Evolutionary conservation across 2,113 vertebrate genomes (phyloP).

Genomic region (Tetrao urogallus): DNA sequence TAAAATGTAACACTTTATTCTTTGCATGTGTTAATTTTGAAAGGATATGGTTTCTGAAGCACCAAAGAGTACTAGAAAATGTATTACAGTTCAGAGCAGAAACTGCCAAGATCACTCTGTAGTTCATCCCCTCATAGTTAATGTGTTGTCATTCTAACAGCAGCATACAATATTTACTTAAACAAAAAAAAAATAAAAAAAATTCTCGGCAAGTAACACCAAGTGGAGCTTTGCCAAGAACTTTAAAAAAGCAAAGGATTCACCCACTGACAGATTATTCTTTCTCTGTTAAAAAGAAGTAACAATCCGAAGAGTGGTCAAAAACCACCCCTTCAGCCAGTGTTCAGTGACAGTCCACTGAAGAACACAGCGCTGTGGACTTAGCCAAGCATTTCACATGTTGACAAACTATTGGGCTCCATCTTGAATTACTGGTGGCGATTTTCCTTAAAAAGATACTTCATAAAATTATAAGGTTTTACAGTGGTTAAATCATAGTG

Average conservation of each 20-base stretch:
- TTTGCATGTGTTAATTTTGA: not conserved
- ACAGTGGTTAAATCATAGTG: not conserved
- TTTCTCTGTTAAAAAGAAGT: not conserved
- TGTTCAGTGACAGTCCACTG: not conserved
- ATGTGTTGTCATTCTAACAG: not conserved
- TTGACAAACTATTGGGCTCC: not conserved
- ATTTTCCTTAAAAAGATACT: not conserved
- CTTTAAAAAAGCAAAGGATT: not conserved
- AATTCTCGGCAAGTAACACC: not conserved
- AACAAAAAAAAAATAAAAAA: conserved; percentile 16
- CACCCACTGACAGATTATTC: not conserved
- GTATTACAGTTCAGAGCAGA: not conserved
- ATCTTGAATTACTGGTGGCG: not conserved
- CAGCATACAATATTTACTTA: not conserved
- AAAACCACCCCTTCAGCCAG: not conserved
- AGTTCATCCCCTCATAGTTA: not conserved
- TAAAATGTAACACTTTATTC: conserved; percentile 28
- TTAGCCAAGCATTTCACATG: not conserved
- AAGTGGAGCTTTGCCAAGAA: not conserved
- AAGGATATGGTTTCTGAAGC: not conserved
- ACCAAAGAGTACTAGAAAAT: not conserved
- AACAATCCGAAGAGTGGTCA: not conserved
- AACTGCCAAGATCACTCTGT: not conserved
- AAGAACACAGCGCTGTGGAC: not conserved
- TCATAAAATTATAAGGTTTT: not conserved